These are phyloP conservation scores for Triplophysa dalaica DNA, from an alignment of 2,113 vertebrate species.

Conservation along the genomic window DNA sequence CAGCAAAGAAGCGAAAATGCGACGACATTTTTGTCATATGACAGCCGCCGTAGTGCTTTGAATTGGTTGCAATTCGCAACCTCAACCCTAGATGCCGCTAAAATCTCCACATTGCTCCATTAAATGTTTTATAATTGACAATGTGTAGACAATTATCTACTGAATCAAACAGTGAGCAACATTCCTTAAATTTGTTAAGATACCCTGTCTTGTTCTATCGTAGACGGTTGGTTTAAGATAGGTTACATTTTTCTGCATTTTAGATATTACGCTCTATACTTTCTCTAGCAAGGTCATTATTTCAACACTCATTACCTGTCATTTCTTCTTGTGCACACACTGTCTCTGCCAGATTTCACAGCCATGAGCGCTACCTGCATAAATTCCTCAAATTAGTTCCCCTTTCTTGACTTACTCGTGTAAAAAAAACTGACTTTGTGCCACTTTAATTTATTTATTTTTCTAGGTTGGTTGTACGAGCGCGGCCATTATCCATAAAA, in stretches of 20 bases:
- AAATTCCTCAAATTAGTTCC: conserved; percentile 45
- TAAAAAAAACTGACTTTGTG: conserved; percentile 31
- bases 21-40: too few relatives aligned
- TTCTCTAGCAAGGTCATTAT: conserved; percentile 25
- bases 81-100: too few relatives aligned
- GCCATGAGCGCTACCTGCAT: conserved; percentile 5
- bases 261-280: not conserved
- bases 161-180: not conserved
- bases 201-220: not conserved
- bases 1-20: too few relatives aligned
- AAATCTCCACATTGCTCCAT: too few relatives aligned
- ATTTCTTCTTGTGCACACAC: conserved; percentile 7
- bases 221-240: not conserved
- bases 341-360: conserved; percentile 26
- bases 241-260: not conserved
- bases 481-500: conserved; percentile 41
- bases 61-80: too few relatives aligned
- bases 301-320: conserved; percentile 42
- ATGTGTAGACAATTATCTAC: not conserved
- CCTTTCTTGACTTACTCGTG: conserved; percentile 38
- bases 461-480: conserved; percentile 38
- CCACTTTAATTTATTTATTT: conserved; percentile 22
- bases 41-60: too few relatives aligned
- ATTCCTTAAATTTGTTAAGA: not conserved
- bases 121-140: conserved; percentile 6